phyloP scores from a whole-genome alignment of 2,113 vertebrate species.

The Siniperca chuatsi region DNA sequence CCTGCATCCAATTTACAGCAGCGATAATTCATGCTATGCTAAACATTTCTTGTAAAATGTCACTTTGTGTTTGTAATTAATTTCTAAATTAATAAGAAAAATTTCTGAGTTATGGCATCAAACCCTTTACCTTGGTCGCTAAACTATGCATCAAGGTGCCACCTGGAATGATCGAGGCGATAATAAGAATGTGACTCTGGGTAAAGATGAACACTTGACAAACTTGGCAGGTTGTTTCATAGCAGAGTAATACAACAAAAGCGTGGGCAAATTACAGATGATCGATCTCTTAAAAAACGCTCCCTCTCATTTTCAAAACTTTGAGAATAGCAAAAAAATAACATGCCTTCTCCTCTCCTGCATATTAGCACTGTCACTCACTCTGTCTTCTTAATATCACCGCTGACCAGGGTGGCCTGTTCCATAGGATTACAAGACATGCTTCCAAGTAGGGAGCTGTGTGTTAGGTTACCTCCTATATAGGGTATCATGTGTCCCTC shows the following conservation, averaged over 20 bases:
- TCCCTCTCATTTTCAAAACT: conserved; percentile 15
- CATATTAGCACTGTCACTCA: conserved; percentile 68
- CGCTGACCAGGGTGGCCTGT: conserved; percentile 74
- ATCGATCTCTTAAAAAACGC: conserved; percentile 7
- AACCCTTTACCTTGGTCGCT: conserved; percentile 75
- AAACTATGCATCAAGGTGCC: conserved; percentile 83
- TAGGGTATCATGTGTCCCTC: conserved; percentile 79
- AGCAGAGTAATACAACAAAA: conserved; percentile 50
- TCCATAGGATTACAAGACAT: conserved; percentile 67
- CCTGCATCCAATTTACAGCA: conserved; percentile 85
- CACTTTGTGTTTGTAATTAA: conserved; percentile 91
- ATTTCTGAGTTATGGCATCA: conserved; percentile 85
- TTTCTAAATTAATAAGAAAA: conserved; percentile 90
- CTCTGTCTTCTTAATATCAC: conserved; percentile 69
- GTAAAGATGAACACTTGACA: conserved; percentile 66
- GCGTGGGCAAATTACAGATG: conserved; percentile 38
- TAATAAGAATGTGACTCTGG: conserved; percentile 79
- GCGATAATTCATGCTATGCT: conserved; percentile 89
- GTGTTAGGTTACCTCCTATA: conserved; percentile 82
- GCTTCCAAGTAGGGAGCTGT: conserved; percentile 68
- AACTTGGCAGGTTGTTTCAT: conserved; percentile 66
- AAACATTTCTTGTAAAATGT: conserved; percentile 94
- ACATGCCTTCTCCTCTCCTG: conserved; percentile 10
- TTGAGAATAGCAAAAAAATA: conserved; percentile 27
- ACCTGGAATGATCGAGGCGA: conserved; percentile 75